These are phyloP conservation scores for Xiphias gladius DNA, from an alignment of 2,113 vertebrate genomes.

Conservation along the genomic window DNA sequence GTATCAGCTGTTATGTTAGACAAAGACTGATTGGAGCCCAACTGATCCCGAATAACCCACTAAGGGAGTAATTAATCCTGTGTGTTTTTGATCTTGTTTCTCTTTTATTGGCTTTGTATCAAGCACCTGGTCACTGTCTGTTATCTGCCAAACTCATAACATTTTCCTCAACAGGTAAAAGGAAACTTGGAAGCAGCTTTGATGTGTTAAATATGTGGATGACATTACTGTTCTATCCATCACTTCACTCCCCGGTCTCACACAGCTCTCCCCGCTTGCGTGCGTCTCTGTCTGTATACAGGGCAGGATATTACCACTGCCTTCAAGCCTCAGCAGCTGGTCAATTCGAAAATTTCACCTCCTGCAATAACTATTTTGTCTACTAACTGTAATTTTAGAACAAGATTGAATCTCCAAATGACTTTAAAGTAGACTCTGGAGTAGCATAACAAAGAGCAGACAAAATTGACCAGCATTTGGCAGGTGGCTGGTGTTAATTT, in stretches of 20 bases:
- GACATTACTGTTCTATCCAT: conserved; percentile 33
- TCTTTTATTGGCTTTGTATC: conserved; percentile 26
- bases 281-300: conserved; percentile 16
- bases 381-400: conserved; percentile 8
- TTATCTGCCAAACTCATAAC: conserved; percentile 41
- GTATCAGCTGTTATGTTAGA: conserved; percentile 11
- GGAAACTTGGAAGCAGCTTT: conserved; percentile 60
- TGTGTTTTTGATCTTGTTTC: conserved; percentile 24
- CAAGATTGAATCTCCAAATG: conserved; percentile 22
- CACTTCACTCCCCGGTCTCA: conserved; percentile 45
- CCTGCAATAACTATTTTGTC: conserved; percentile 6
- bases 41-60: conserved; percentile 21
- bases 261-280: conserved; percentile 46
- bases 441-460: not conserved
- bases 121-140: conserved; percentile 44
- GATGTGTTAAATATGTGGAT: conserved; percentile 55
- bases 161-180: conserved; percentile 72
- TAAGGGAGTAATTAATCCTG: conserved; percentile 23
- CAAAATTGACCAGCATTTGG: conserved; percentile 35
- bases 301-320: conserved; percentile 44
- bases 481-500: conserved; percentile 55
- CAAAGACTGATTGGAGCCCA: conserved; percentile 13
- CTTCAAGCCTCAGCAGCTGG: conserved; percentile 39
- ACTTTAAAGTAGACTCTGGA: conserved; percentile 7
- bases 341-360: conserved; percentile 25